A percentile compares a stretch with the other conserved stretches of the same genome.
Evolutionary conservation across 1,140 invertebrate genomes (phyloP).

Genomic region (Drosophila melanica): DNA sequence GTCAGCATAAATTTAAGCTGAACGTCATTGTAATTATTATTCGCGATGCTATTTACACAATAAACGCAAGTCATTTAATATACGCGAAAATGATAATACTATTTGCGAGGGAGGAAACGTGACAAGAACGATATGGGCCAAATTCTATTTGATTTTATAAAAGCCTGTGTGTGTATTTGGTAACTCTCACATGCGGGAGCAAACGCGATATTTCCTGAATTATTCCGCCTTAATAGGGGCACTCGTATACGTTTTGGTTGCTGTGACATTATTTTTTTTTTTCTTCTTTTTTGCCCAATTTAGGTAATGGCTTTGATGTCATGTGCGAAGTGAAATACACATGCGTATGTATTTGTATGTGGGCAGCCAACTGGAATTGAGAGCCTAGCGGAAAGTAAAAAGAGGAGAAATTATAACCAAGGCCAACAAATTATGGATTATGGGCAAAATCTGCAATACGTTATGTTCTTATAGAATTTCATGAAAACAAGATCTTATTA

Average conservation of each 20-base stretch:
- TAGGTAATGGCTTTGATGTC: slow-evolving; percentile 22
- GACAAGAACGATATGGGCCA: slow-evolving; percentile 1
- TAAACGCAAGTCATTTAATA: slow-evolving; percentile 8
- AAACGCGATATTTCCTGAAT: slow-evolving; percentile 1
- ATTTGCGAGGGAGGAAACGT: not conserved
- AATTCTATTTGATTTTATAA: slow-evolving; percentile 27
- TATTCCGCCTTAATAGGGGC: slow-evolving; percentile 13
- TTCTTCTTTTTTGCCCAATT: not conserved
- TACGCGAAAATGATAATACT: not conserved
- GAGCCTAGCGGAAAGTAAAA: not conserved
- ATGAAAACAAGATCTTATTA: not conserved
- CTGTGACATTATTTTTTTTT: slow-evolving; percentile 8
- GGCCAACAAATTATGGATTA: not conserved
- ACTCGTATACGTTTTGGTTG: not conserved
- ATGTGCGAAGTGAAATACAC: slow-evolving; percentile 1
- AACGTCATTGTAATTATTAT: slow-evolving; percentile 14
- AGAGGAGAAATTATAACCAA: slow-evolving; percentile 1
- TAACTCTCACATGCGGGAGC: not conserved
- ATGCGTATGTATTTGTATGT: slow-evolving; percentile 10
- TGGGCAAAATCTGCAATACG: not conserved
- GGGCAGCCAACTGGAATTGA: slow-evolving; percentile 2
- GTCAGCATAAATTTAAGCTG: not conserved
- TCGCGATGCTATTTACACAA: not conserved
- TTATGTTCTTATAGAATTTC: slow-evolving; percentile 2
- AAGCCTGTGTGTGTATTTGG: not conserved